Evolutionary conservation across 2,113 vertebrate genomes (phyloP), one percentile per base, ranked within the genome.

Genomic region (Misgurnus anguillicaudatus): DNA sequence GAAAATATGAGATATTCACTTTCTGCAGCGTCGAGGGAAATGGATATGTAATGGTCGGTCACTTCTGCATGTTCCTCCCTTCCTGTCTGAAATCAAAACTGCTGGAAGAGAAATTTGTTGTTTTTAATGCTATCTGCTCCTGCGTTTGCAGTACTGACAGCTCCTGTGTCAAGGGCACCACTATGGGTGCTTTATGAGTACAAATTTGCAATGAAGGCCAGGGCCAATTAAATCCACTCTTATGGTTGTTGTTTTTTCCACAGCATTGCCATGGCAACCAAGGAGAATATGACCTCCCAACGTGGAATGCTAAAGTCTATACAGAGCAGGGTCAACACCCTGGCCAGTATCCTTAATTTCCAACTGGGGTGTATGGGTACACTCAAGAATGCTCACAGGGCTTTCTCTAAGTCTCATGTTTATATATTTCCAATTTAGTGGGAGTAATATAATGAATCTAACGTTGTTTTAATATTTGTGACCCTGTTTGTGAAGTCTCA

Each of bases 281-380:
- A 99, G 94, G 97, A 99, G 94, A 99, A 99, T 90, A 96, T 98
- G 95, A 97, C 97, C 78, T 99, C 96, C 3, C 97, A 99, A 84
- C 93, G 97, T 84, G 95, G 97, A 76, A 79, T 97, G 84, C 87
- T 99, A 90, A 98, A 98, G 89, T 96, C 97, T 77, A 97, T 99
- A 93, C 98, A 99, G 80, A 96, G 96, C 92, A 93, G 93, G 87
- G 96, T 99, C 93, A 99, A 99, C 91, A 98, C 96, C 68, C 92
- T 99, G 93, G 97, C 98, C 87, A 99, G 96, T 99, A 99, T 99
- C 98, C 97, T 99, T 96, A 89, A 41, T 71, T 57, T 21, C 8
- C 65, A 36, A 58, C 75, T 21, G n/a, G 11, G 53, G 24, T 31
- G 9, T n/a, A 41, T 51, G 13, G 57, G 55, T 62, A 19, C 60